phyloP scores from a whole-genome alignment of 2,888 invertebrate genomes.

The Aporophyla nigra region DNA sequence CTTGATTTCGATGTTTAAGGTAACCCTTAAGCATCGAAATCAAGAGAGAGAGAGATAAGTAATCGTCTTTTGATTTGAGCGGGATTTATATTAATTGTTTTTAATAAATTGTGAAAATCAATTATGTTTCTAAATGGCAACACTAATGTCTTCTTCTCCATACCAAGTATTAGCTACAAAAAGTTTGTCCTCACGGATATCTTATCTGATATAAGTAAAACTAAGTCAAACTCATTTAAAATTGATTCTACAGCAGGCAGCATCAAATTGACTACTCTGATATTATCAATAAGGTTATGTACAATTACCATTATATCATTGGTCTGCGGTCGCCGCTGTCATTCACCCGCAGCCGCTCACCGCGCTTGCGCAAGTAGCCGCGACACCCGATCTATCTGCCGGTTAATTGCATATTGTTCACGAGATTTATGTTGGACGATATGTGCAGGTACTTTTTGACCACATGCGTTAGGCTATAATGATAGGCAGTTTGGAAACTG shows the following conservation, averaged over 20 bases:
- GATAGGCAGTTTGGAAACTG: slow-evolving; percentile 17
- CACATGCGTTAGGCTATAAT: slow-evolving; percentile 28
- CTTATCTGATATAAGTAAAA: not conserved
- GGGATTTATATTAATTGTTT: not conserved
- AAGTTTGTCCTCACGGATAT: not conserved
- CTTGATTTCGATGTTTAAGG: slow-evolving; percentile 4
- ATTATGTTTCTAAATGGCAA: not conserved
- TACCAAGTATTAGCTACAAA: too few relatives aligned
- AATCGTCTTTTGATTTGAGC: not conserved
- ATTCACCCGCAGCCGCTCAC: slow-evolving; percentile 65
- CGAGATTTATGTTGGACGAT: slow-evolving; percentile 44
- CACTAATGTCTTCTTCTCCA: too few relatives aligned
- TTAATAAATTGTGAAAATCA: too few relatives aligned
- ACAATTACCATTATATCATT: slow-evolving; percentile 58
- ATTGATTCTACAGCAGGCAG: slow-evolving; percentile 1
- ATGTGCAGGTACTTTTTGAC: slow-evolving; percentile 36
- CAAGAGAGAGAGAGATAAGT: too few relatives aligned
- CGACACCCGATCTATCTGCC: slow-evolving; percentile 55
- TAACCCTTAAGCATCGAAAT: too few relatives aligned
- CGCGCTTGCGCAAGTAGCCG: slow-evolving; percentile 59
- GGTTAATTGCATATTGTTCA: slow-evolving; percentile 58
- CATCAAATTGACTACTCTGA: slow-evolving; percentile 16
- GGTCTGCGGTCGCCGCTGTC: slow-evolving; percentile 59
- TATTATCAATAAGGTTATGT: slow-evolving; percentile 55
- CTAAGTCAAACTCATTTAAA: not conserved